Conservation (phyloP, 2,888 invertebrate species). For the Morpho helenor region DNA sequence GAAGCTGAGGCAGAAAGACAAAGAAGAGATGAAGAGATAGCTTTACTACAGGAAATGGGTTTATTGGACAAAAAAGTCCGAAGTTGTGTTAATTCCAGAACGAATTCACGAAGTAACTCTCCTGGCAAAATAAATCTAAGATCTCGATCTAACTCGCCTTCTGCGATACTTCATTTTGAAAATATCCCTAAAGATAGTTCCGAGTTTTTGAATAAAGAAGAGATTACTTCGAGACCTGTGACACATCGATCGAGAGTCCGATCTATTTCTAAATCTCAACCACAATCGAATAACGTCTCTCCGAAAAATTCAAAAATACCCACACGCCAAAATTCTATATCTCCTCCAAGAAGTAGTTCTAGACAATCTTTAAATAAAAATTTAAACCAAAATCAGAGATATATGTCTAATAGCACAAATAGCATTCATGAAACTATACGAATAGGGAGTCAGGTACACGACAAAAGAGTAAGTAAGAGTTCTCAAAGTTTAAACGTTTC, state of each 20-base stretch:
- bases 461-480: constrained; percentile 62
- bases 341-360: constrained; percentile 52
- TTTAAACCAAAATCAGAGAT: constrained; percentile 55
- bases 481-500: constrained; percentile 59
- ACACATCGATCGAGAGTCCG: constrained; percentile 57
- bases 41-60: constrained; percentile 70
- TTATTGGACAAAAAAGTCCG: constrained; percentile 54
- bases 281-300: constrained; percentile 69
- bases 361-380: constrained; percentile 46
- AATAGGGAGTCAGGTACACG: constrained; percentile 61
- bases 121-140: constrained; percentile 58
- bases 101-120: constrained; percentile 62
- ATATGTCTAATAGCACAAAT: constrained; percentile 71
- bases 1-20: constrained; percentile 66
- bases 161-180: constrained; percentile 55
- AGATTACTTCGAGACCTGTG: constrained; percentile 47
- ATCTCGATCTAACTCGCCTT: constrained; percentile 68
- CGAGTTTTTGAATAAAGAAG: constrained; percentile 49
- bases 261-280: constrained; percentile 61
- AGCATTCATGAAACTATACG: constrained; percentile 69
- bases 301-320: constrained; percentile 74
- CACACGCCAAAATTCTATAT: constrained; percentile 66
- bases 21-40: constrained; percentile 67
- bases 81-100: constrained; percentile 46
- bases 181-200: constrained; percentile 44